Conservation (phyloP, 2,888 invertebrate genomes). For the Calliopum simillimum region DNA sequence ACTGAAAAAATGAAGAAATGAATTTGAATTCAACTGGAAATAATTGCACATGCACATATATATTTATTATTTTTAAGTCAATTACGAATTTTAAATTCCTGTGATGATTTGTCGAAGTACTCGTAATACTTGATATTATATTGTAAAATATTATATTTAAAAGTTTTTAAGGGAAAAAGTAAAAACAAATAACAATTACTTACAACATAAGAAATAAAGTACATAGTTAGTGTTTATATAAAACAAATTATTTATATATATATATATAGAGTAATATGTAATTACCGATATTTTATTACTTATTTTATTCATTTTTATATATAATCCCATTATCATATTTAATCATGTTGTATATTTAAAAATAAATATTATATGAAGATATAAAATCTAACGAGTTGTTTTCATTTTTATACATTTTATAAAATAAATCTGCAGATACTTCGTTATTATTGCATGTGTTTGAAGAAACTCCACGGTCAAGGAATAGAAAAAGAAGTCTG, state of each 20-base stretch:
- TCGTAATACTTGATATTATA: neutral
- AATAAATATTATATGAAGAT: conserved; percentile 8
- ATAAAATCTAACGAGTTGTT: neutral
- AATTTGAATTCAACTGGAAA: neutral
- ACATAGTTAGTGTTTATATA: too few species aligned
- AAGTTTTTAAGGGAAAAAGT: conserved; percentile 18
- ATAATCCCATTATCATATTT: conserved; percentile 19
- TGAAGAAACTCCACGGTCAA: too few species aligned
- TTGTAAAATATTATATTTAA: conserved; percentile 7
- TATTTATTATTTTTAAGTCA: neutral
- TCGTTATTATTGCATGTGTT: too few species aligned
- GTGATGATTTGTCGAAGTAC: conserved; percentile 20
- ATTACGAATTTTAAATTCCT: conserved; percentile 23
- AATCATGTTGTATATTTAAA: conserved; percentile 17
- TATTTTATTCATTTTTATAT: neutral
- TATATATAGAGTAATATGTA: too few species aligned
- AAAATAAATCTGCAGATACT: too few species aligned
- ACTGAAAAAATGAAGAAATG: neutral
- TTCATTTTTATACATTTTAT: neutral
- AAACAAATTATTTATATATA: too few species aligned
- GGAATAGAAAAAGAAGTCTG: too few species aligned
- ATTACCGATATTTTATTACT: neutral
- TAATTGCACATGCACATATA: neutral
- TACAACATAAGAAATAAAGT: too few species aligned
- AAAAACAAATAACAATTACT: neutral